Evolutionary conservation across 2,797 vertebrate species (phyloP).

Genomic region (Artibeus lituratus): DNA sequence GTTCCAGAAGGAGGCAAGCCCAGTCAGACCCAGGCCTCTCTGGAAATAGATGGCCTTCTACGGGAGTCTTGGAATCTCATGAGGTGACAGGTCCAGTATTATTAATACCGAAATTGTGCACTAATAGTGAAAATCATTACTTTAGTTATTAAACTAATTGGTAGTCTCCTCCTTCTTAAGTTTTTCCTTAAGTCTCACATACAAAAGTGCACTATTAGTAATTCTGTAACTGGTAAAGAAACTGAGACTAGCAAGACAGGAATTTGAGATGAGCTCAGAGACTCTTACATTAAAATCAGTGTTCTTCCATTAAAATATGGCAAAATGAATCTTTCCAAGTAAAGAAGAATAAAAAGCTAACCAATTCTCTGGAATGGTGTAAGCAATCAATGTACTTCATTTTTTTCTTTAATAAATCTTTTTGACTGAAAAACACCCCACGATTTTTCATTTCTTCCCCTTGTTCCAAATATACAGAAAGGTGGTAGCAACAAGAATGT

Average conservation of each 20-base stretch:
- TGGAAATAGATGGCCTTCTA: not conserved
- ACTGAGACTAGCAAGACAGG: not conserved
- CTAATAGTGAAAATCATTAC: not conserved
- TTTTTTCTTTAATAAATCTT: not conserved
- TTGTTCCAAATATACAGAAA: conserved; percentile 28
- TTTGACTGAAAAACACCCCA: not conserved
- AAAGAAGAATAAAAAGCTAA: not conserved
- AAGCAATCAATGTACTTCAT: not conserved
- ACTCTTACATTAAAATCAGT: not conserved
- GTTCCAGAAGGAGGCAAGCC: not conserved
- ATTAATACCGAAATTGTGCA: not conserved
- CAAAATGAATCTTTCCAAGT: not conserved
- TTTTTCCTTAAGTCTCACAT: not conserved
- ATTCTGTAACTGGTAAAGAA: not conserved
- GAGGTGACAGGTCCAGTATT: not conserved
- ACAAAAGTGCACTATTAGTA: not conserved
- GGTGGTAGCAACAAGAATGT: not conserved
- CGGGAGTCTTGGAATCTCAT: not conserved
- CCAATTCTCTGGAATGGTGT: not conserved
- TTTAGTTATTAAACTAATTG: not conserved
- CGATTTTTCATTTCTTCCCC: conserved; percentile 14
- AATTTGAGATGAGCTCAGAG: not conserved
- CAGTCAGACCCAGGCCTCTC: not conserved
- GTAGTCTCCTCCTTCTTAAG: not conserved
- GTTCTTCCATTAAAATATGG: not conserved